These are phyloP conservation scores for Buphagus erythrorhynchus DNA, from an alignment of 2,797 vertebrate species.

Conservation along the genomic window DNA sequence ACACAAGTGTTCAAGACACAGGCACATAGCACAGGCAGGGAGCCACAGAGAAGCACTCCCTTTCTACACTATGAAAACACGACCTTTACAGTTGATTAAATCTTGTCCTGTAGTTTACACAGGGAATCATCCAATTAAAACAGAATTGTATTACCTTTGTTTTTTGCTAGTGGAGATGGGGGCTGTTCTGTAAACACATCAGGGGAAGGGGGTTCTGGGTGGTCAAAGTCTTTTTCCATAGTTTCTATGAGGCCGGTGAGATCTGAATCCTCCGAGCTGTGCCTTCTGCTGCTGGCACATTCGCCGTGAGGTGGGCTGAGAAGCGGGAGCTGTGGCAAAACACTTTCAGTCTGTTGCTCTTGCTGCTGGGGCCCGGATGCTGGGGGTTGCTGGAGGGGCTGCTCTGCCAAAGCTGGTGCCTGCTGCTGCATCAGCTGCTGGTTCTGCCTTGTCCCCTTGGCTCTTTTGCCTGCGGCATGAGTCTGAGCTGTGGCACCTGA, in stretches of 20 bases:
- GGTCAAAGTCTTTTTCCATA: conserved; percentile 96
- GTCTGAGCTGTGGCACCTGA: conserved; percentile 71
- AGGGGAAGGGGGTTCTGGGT: conserved; percentile 82
- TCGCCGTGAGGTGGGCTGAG: conserved; percentile 65
- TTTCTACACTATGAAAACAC: neutral
- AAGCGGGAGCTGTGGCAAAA: conserved; percentile 62
- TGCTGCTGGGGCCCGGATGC: conserved; percentile 74
- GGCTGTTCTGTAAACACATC: conserved; percentile 88
- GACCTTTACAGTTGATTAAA: neutral
- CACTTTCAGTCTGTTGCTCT: conserved; percentile 71
- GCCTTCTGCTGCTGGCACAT: conserved; percentile 70
- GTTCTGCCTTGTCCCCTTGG: conserved; percentile 80
- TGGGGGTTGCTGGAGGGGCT: conserved; percentile 68
- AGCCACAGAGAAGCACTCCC: neutral
- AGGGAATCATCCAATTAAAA: neutral
- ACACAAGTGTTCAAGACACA: neutral
- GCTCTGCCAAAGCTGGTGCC: conserved; percentile 76
- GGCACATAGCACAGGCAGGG: neutral
- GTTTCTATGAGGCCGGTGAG: conserved; percentile 89
- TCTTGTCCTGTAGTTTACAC: neutral
- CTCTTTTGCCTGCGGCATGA: conserved; percentile 82
- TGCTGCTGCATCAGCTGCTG: conserved; percentile 76
- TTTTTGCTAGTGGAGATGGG: conserved; percentile 85
- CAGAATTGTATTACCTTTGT: conserved; percentile 86
- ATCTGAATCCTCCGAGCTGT: conserved; percentile 89